Conservation (phyloP, 2,113 vertebrate species). For the Amphiprion ocellaris region DNA sequence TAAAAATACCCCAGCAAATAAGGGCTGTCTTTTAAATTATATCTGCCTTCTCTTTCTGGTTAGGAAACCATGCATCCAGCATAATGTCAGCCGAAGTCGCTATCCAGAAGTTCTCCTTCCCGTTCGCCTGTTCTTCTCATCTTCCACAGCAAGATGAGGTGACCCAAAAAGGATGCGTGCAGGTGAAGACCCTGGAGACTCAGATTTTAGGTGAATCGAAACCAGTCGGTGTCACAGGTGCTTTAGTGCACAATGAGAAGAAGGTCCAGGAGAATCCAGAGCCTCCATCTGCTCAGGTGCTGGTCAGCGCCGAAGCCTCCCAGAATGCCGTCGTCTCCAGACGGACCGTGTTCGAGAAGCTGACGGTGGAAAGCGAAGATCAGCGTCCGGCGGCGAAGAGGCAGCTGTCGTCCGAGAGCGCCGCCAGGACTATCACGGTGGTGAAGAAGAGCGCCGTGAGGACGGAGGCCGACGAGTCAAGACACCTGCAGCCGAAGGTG, state of each 20-base stretch:
- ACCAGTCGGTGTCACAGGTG: slow-evolving; percentile 6
- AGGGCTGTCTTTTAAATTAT: slow-evolving; percentile 16
- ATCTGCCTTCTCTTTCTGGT: slow-evolving; percentile 5
- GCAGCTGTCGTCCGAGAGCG: slow-evolving; percentile 84
- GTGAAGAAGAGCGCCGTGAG: slow-evolving; percentile 79
- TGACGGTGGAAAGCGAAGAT: slow-evolving; percentile 74
- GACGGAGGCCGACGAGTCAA: slow-evolving; percentile 56
- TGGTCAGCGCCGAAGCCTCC: slow-evolving; percentile 16
- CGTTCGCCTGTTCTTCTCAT: slow-evolving; percentile 56
- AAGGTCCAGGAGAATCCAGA: slow-evolving; percentile 15
- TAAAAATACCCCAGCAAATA: slow-evolving; percentile 37
- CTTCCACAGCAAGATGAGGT: slow-evolving; percentile 51
- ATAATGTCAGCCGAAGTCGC: slow-evolving; percentile 77
- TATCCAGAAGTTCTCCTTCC: slow-evolving; percentile 79
- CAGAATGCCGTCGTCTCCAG: slow-evolving; percentile 32
- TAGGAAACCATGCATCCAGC: slow-evolving; percentile 68
- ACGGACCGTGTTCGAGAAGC: slow-evolving; percentile 69
- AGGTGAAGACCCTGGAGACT: slow-evolving; percentile 55
- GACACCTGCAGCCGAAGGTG: slow-evolving; percentile 6
- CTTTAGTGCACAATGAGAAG: slow-evolving; percentile 28
- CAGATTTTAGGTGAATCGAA: neutral
- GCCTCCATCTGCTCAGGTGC: neutral
- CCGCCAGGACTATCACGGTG: slow-evolving; percentile 73
- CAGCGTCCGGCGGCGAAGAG: slow-evolving; percentile 81
- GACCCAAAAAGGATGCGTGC: slow-evolving; percentile 47